Base-by-base conservation (phyloP, 37 sponge, comb jelly and placozoan genomes). In the Crambe crambe region DNA sequence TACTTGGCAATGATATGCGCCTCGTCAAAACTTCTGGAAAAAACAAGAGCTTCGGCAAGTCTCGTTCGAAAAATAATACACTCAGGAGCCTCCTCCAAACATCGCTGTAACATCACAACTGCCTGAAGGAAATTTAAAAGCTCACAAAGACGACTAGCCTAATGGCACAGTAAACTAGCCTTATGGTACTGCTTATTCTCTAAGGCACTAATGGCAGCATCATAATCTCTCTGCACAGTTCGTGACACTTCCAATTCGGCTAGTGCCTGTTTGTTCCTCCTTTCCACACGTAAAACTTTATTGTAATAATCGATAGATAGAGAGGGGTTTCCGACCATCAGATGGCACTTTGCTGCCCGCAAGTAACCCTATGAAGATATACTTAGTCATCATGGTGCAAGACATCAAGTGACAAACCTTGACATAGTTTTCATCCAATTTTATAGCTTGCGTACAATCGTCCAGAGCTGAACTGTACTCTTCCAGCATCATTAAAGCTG, bases 371-470 rank as follows among this genome's bases (percentile, higher is more conserved):
- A 51, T 20, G 51, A 54, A 56, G 1, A 73, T 25, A 36, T 6
- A 36, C 4, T 8, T 9, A 35, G 69, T 4, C 31, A 34, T 68
- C 63, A 62, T n/a, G 29, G 63, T 62, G 63, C 25, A 10, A 6
- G 22, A n/a, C 6, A 25, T 18, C 63, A 62, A 26, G 63, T 62
- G n/a, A 76, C 34, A 22, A 91, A 82, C 68, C 20, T 60, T 87
- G 44, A 86, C 37, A 63, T 99, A 99, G 40, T 75, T 58, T 0
- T 75, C 79, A 63, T 99, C 99, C 56, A 96, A 70, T 56, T 91
- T 84, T 8, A 99, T 85, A 34, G 99, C 99, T 29, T 75, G 43
- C 9, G 80, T 86, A 68, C 97, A 99, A 78, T 97, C 96, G 0
- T 70, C 70, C n/a, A 97, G 89, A 15, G 90, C 86, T 25, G 43